Evolutionary conservation across 1,140 invertebrate species (phyloP).

Genomic region (Bombus fervidus): DNA sequence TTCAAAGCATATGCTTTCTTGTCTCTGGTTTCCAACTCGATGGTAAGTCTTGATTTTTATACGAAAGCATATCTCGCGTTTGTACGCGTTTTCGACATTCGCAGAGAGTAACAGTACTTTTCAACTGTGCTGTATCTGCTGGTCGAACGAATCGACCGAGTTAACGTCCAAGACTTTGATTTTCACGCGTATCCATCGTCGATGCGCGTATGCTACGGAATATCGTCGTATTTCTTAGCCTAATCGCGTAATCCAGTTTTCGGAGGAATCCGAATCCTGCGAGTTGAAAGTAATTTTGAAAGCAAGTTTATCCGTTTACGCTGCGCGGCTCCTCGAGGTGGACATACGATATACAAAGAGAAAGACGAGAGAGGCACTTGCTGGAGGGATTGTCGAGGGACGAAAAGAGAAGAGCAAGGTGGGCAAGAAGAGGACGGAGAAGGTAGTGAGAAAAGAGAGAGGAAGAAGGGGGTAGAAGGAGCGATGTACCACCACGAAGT

Average conservation of each 20-base stretch:
- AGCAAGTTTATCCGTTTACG: constrained; percentile 74
- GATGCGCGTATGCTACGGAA: not conserved
- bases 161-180: not conserved
- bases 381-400: not conserved
- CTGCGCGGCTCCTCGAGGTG: constrained; percentile 65
- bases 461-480: constrained; percentile 63
- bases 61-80: too few species aligned
- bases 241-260: constrained; percentile 56
- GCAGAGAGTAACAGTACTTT: too few species aligned
- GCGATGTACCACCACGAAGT: constrained; percentile 82
- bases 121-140: too few species aligned
- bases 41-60: not conserved
- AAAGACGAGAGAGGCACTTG: constrained; percentile 51
- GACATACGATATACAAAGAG: constrained; percentile 71
- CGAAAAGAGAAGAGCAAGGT: not conserved
- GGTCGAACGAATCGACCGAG: not conserved
- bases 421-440: constrained; percentile 1
- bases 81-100: not conserved
- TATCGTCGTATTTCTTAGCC: not conserved
- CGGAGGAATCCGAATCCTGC: constrained; percentile 43
- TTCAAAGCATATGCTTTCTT: too few species aligned
- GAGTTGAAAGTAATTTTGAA: constrained; percentile 69
- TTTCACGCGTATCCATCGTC: not conserved
- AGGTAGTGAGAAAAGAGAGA: not conserved
- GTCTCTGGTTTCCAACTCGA: too few species aligned